Evolutionary conservation across 2,113 vertebrate genomes (phyloP).

Genomic region (Helogale parvula): DNA sequence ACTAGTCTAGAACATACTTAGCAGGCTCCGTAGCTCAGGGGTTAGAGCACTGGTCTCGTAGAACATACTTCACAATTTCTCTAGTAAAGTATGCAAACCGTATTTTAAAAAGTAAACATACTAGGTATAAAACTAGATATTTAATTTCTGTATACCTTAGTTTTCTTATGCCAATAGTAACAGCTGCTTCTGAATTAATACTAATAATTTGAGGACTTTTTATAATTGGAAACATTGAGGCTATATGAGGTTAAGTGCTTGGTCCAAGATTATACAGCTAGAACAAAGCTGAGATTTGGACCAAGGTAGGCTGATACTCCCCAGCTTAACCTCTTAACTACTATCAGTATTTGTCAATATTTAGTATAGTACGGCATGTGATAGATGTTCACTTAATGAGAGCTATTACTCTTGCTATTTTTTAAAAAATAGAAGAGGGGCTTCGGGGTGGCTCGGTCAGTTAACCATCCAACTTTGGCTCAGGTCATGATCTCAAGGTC

Average conservation of each 20-base stretch:
- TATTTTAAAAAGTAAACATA: slow-evolving; percentile 35
- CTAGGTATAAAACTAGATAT: neutral
- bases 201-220: slow-evolving; percentile 21
- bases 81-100: neutral
- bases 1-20: slow-evolving; percentile 6
- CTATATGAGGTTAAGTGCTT: neutral
- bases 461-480: no score
- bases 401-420: neutral
- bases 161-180: neutral
- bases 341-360: slow-evolving; percentile 5
- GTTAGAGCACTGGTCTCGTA: no score
- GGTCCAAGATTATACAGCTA: neutral
- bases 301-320: neutral
- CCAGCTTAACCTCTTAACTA: neutral
- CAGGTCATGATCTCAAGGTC: no score
- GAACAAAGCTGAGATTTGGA: slow-evolving; percentile 24
- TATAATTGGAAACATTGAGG: neutral
- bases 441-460: no score
- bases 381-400: neutral
- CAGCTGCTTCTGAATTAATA: slow-evolving; percentile 17
- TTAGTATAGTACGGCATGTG: neutral
- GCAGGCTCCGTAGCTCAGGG: no score
- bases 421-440: no score
- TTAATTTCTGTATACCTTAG: neutral
- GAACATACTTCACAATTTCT: neutral